Percentiles rank a stretch among this genome's conserved stretches.
Evolutionary conservation across 2,888 invertebrate species (phyloP).

Genomic region (Drosophila anceps): DNA sequence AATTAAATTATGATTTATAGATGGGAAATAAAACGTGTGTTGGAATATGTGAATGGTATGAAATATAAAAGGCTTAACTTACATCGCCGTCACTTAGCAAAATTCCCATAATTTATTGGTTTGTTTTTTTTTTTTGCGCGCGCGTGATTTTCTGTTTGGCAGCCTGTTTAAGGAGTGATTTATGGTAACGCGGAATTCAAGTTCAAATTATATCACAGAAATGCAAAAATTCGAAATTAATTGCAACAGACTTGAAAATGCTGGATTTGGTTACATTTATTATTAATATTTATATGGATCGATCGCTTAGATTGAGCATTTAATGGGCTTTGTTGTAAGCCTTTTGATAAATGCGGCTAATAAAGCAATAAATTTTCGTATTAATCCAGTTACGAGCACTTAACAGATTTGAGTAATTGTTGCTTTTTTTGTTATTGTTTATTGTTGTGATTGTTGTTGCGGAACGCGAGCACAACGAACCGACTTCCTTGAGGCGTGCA

Average conservation of each 20-base stretch:
- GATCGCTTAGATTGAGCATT: conserved; percentile 33
- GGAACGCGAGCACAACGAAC: conserved; percentile 66
- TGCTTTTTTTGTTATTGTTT: conserved; percentile 13
- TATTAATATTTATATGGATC: conserved; percentile 55
- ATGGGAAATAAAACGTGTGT: conserved; percentile 20
- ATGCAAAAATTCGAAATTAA: conserved; percentile 42
- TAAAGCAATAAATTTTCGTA: conserved; percentile 60
- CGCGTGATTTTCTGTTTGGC: conserved; percentile 35
- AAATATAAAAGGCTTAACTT: conserved; percentile 63
- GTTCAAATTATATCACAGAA: conserved; percentile 43
- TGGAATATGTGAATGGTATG: conserved; percentile 17
- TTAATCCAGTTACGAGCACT: conserved; percentile 75
- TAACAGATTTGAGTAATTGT: conserved; percentile 44
- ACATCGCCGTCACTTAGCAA: conserved; percentile 83
- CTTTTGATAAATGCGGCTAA: conserved; percentile 68
- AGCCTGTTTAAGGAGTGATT: conserved; percentile 50
- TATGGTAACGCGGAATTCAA: conserved; percentile 42
- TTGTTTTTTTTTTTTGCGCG: conserved; percentile 28
- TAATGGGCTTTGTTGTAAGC: conserved; percentile 58
- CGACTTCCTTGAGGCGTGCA: conserved; percentile 82
- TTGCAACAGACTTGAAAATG: conserved; percentile 40
- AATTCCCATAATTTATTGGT: conserved; percentile 78
- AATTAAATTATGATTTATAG: conserved; percentile 27
- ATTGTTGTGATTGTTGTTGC: conserved; percentile 16
- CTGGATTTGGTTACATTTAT: conserved; percentile 49